These are phyloP conservation scores for Oryzias javanicus DNA, from an alignment of 2,113 vertebrate species.

Conservation along the genomic window DNA sequence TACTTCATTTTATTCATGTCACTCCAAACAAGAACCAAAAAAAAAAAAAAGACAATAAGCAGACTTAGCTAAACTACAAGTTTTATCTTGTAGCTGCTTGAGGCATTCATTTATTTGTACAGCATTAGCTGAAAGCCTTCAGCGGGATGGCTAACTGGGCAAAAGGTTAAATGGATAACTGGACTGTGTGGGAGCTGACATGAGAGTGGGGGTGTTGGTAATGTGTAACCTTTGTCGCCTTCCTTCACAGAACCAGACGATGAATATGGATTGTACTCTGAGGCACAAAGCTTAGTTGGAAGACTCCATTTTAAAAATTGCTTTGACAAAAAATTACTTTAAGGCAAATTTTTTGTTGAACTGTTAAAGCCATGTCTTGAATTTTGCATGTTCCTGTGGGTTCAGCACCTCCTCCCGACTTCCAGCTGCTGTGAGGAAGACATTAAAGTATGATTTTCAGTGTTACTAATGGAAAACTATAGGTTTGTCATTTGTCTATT, in stretches of 20 bases:
- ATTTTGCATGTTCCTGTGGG: slow-evolving; percentile 21
- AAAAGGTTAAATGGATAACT: slow-evolving; percentile 58
- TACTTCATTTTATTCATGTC: slow-evolving; percentile 12
- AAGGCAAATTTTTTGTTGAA: slow-evolving; percentile 18
- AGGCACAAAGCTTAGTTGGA: slow-evolving; percentile 16
- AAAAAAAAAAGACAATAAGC: slow-evolving; percentile 1
- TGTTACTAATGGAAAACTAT: too few species aligned
- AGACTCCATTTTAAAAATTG: neutral
- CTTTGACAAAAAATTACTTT: slow-evolving; percentile 9
- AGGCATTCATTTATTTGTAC: slow-evolving; percentile 32
- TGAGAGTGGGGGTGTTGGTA: slow-evolving; percentile 28
- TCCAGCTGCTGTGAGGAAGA: too few species aligned
- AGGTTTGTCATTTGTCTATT: too few species aligned
- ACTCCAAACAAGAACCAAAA: neutral
- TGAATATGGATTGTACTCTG: slow-evolving; percentile 57
- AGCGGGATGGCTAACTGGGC: slow-evolving; percentile 50
- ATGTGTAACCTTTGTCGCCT: slow-evolving; percentile 60
- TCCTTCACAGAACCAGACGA: slow-evolving; percentile 34
- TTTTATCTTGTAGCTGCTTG: slow-evolving; percentile 32
- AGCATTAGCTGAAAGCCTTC: slow-evolving; percentile 7
- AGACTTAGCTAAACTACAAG: too few species aligned
- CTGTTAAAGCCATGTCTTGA: slow-evolving; percentile 13
- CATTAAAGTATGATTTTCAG: too few species aligned
- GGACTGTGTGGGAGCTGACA: slow-evolving; percentile 55
- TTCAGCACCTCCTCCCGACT: neutral